phyloP scores from a whole-genome alignment of 2,113 vertebrate genomes.

The Heptranchias perlo region DNA sequence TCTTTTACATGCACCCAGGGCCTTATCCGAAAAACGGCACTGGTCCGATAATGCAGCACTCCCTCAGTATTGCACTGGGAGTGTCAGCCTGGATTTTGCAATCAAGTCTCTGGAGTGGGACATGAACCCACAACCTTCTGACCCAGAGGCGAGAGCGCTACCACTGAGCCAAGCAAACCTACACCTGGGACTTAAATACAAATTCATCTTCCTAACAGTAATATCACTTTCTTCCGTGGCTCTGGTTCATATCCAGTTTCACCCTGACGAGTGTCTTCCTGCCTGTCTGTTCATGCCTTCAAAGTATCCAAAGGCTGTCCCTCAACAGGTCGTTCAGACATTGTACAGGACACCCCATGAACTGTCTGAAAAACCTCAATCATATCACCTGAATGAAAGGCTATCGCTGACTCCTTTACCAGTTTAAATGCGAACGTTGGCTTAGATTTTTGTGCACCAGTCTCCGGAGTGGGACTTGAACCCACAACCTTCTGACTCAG shows the following conservation, averaged over 20 bases:
- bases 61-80: not conserved
- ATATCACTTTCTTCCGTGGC: conserved; percentile 47
- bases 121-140: not conserved
- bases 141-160: not conserved
- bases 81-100: not conserved
- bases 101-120: not conserved
- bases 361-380: not conserved
- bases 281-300: conserved; percentile 46
- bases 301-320: conserved; percentile 47
- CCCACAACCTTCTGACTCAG: not conserved
- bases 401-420: not conserved
- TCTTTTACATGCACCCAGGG: not conserved
- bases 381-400: not conserved
- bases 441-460: no score
- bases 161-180: not conserved
- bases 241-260: conserved; percentile 57
- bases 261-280: conserved; percentile 57
- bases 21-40: not conserved
- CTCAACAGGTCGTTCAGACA: conserved; percentile 49
- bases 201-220: conserved; percentile 55
- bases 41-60: not conserved
- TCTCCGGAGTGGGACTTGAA: not conserved
- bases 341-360: conserved; percentile 49
- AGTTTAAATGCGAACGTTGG: no score
- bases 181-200: conserved; percentile 38